Evolutionary conservation across 1,140 invertebrate species (phyloP).

Genomic region (Tetragnatha versicolor): DNA sequence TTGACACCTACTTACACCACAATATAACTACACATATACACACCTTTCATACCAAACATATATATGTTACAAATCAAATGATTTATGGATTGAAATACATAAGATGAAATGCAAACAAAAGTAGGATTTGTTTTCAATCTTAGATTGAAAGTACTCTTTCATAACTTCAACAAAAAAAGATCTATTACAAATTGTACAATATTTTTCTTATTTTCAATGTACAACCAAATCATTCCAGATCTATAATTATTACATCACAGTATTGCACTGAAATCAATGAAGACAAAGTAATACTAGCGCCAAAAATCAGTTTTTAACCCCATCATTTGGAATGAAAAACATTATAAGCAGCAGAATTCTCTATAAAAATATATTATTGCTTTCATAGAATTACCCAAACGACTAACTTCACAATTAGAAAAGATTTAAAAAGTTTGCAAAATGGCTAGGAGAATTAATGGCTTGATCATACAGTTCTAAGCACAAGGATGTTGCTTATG

Average conservation of each 20-base stretch:
- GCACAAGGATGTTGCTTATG: too few species aligned
- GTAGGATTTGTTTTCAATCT: background rate
- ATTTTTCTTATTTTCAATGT: background rate
- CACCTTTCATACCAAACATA: slow-evolving; percentile 46
- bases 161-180: background rate
- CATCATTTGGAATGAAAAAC: too few species aligned
- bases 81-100: slow-evolving; percentile 42
- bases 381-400: too few species aligned
- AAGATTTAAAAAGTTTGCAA: too few species aligned
- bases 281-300: too few species aligned
- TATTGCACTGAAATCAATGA: slow-evolving; percentile 46
- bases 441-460: too few species aligned
- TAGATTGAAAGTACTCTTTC: background rate
- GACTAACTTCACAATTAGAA: too few species aligned
- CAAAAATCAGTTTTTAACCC: too few species aligned
- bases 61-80: slow-evolving; percentile 46
- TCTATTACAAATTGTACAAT: slow-evolving; percentile 12
- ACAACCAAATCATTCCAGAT: slow-evolving; percentile 40
- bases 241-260: slow-evolving; percentile 50
- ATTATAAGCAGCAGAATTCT: too few species aligned
- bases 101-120: slow-evolving; percentile 38
- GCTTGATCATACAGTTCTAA: too few species aligned
- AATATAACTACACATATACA: slow-evolving; percentile 44
- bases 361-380: too few species aligned
- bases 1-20: slow-evolving; percentile 43